phyloP scores from a whole-genome alignment of 2,888 invertebrate species.

The Yponomeuta sedellus region DNA sequence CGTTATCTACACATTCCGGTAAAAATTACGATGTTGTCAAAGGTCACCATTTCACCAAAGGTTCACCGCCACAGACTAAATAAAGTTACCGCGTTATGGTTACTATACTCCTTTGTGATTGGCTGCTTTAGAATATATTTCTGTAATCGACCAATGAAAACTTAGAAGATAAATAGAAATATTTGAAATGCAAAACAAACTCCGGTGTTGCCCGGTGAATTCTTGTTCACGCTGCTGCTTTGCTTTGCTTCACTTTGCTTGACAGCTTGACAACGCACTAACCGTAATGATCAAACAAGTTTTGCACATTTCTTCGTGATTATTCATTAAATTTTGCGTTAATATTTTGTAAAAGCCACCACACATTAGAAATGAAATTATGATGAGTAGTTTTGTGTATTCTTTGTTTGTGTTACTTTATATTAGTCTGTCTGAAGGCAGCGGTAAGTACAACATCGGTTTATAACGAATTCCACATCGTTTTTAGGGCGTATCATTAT shows the following conservation, averaged over 20 bases:
- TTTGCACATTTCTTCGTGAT: constrained; percentile 47
- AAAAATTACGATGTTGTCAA: too few species aligned
- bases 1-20: too few species aligned
- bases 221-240: background rate
- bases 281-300: constrained; percentile 68
- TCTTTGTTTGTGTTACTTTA: constrained; percentile 65
- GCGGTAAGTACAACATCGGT: constrained; percentile 47
- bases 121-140: background rate
- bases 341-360: constrained; percentile 18
- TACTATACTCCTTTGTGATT: background rate
- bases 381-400: constrained; percentile 62
- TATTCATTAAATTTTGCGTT: constrained; percentile 28
- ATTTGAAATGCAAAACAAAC: constrained; percentile 28
- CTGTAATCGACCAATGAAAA: background rate
- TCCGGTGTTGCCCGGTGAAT: constrained; percentile 48
- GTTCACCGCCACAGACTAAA: too few species aligned
- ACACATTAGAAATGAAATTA: constrained; percentile 60
- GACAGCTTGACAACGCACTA: constrained; percentile 46
- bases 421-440: constrained; percentile 48
- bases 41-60: too few species aligned
- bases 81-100: too few species aligned
- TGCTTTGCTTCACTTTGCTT: constrained; percentile 19
- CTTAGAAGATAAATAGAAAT: background rate
- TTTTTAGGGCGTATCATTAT: background rate
- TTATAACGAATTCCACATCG: constrained; percentile 19